These are phyloP conservation scores for Aporophyla nigra DNA, from an alignment of 2,888 invertebrate genomes.

Conservation along the genomic window DNA sequence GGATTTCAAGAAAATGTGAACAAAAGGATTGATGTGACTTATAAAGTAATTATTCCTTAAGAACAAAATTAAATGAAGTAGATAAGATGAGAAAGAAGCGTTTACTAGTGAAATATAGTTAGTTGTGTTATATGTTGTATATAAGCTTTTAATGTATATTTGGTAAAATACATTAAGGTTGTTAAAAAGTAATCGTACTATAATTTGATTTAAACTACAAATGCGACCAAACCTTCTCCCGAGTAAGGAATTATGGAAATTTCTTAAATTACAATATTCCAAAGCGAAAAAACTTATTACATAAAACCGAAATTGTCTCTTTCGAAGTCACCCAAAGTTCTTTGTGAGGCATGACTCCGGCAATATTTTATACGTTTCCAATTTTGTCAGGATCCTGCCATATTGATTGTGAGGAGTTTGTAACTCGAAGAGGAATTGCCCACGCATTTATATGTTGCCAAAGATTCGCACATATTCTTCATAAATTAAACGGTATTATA, in stretches of 20 bases:
- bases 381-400: slow-evolving; percentile 55
- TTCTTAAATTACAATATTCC: slow-evolving; percentile 65
- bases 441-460: slow-evolving; percentile 38
- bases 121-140: too few species aligned
- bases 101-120: background rate
- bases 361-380: slow-evolving; percentile 65
- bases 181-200: background rate
- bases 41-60: slow-evolving; percentile 9
- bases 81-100: background rate
- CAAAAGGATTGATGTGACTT: slow-evolving; percentile 1
- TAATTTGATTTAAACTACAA: slow-evolving; percentile 33
- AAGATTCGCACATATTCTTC: slow-evolving; percentile 41
- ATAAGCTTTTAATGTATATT: too few species aligned
- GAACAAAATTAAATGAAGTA: background rate
- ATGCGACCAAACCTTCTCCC: slow-evolving; percentile 21
- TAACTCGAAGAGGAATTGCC: slow-evolving; percentile 39
- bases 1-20: slow-evolving; percentile 7
- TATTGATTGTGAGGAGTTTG: slow-evolving; percentile 59
- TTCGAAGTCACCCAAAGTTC: slow-evolving; percentile 61
- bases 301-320: slow-evolving; percentile 65
- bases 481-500: slow-evolving; percentile 52
- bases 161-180: too few species aligned
- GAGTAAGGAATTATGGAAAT: slow-evolving; percentile 60
- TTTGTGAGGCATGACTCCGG: slow-evolving; percentile 62
- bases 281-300: slow-evolving; percentile 62